Evolutionary conservation across 2,797 vertebrate genomes (phyloP).

Genomic region (Pterois miles): DNA sequence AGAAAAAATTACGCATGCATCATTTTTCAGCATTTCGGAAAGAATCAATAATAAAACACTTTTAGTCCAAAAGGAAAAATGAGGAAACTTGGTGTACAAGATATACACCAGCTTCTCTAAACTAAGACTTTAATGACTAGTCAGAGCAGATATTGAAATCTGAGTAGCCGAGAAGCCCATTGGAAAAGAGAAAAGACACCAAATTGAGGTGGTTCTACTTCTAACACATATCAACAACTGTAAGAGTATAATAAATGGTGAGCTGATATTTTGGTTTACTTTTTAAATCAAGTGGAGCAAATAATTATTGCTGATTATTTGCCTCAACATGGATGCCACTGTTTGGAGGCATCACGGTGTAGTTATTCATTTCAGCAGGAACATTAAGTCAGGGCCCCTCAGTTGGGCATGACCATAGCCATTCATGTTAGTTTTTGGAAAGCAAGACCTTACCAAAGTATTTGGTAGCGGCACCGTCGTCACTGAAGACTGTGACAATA

Average conservation of each 20-base stretch:
- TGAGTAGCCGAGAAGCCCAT: not conserved
- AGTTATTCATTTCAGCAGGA: not conserved
- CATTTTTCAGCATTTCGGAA: not conserved
- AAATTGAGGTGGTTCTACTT: not conserved
- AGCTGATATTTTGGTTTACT: not conserved
- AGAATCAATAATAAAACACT: not conserved
- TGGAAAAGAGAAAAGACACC: not conserved
- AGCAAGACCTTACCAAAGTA: constrained; percentile 87
- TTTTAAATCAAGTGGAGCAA: not conserved
- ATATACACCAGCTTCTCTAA: not conserved
- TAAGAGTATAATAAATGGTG: not conserved
- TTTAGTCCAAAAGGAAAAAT: not conserved
- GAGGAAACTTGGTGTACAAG: not conserved
- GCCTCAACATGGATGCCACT: not conserved
- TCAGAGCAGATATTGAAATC: not conserved
- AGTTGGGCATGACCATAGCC: no score
- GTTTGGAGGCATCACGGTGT: not conserved
- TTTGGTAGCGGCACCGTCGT: constrained; percentile 88
- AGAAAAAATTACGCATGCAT: not conserved
- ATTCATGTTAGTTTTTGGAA: fast-evolving
- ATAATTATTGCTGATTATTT: not conserved
- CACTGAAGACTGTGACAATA: constrained; percentile 89
- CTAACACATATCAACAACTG: not conserved
- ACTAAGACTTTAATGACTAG: not conserved
- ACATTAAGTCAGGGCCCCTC: fast-evolving